Evolutionary conservation across 2,888 invertebrate genomes (phyloP), one percentile per base, ranked within the genome.

Genomic region (Thelaira solivaga): DNA sequence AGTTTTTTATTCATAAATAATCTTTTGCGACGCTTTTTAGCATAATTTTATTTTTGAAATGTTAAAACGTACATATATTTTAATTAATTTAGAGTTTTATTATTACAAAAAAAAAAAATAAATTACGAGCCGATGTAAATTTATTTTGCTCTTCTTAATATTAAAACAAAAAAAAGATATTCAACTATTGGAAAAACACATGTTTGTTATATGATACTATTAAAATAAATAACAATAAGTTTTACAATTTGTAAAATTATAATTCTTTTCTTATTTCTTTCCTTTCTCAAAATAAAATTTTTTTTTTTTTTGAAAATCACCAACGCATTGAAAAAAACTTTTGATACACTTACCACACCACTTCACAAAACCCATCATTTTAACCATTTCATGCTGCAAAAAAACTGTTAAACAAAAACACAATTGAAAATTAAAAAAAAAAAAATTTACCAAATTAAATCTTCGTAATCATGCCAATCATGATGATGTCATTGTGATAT

Each of bases 221-320:
- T 39, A 13, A 34, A 72, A 24, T 64, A 59, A 80, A 82, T 82
- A 82, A 83, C 18, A 49, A 41, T 36, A 31, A 65, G 34, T 45
- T 53, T 72, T 64, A 76, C 69, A 77, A 69, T 53, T 36, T 78
- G 77, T 81, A 69, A 69, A 76, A 80, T 73, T 61, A 62, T 69
- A 72, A 83, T 84, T 86, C 82, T 87, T 85, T 85, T 87, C 84
- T 86, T 86, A 85, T 85, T 82, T 86, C 82, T 83, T 81, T 83
- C 81, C 80, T 83, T 81, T 82, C 78, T 83, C 82, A 79, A 80
- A 80, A 71, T 81, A 83, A 53, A 76, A 71, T 67, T 55, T 80
- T 51, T 67, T 6, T 39, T 59, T 36, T 64, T 34, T 78, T 22
- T 55, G 47, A 55, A 61, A 64, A 59, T 69, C 18, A 18, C 8